Percentiles rank a stretch among this genome's conserved stretches.
Evolutionary conservation across 2,888 invertebrate genomes (phyloP).

Genomic region (Ormyrus rosae): DNA sequence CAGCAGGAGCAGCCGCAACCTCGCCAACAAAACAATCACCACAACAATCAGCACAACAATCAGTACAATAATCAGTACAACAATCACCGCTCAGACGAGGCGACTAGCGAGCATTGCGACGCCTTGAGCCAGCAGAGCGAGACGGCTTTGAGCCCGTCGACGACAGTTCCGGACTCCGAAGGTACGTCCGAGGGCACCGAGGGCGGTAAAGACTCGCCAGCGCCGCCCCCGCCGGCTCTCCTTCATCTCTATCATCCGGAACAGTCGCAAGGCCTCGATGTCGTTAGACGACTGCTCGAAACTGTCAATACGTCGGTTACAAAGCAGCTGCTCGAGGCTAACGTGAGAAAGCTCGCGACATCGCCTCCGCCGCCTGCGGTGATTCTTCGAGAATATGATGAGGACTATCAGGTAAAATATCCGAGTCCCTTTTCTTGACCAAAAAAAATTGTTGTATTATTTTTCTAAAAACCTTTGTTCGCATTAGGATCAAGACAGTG

Average conservation of each 20-base stretch:
- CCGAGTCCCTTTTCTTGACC: not conserved
- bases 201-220: constrained; percentile 72
- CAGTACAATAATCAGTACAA: constrained; percentile 78
- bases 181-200: constrained; percentile 81
- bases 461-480: not conserved
- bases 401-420: constrained; percentile 68
- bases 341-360: constrained; percentile 82
- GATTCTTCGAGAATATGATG: constrained; percentile 66
- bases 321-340: constrained; percentile 84
- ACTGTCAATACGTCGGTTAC: constrained; percentile 86
- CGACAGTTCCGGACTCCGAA: constrained; percentile 78
- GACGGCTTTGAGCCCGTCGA: constrained; percentile 69
- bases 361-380: constrained; percentile 78
- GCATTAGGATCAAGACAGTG: constrained; percentile 79
- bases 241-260: constrained; percentile 60
- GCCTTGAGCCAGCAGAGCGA: constrained; percentile 65
- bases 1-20: constrained; percentile 62
- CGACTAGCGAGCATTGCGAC: constrained; percentile 67
- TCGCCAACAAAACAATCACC: constrained; percentile 13
- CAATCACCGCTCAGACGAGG: constrained; percentile 58
- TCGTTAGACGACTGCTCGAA: constrained; percentile 84
- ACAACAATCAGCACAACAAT: constrained; percentile 4
- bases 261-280: constrained; percentile 78
- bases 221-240: constrained; percentile 69
- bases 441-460: not conserved